A percentile compares a stretch with the other conserved stretches of the same genome.
phyloP scores from a whole-genome alignment of 2,888 invertebrate species.

The Mactromeris polynyma region DNA sequence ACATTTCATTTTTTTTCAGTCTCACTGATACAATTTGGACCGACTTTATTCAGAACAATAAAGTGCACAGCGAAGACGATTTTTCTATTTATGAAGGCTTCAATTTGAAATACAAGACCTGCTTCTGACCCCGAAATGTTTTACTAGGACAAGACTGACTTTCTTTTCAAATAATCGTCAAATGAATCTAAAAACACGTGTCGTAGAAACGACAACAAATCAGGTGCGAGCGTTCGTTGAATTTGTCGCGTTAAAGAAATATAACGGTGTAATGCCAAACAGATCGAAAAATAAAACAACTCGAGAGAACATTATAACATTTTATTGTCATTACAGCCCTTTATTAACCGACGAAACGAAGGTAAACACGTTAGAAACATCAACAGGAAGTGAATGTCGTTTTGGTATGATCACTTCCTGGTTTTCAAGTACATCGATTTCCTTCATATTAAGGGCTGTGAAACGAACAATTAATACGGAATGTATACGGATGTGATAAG shows the following conservation, averaged over 20 bases:
- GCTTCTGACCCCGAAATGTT: too few species aligned
- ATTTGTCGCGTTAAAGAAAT: neutral
- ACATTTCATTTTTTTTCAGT: too few species aligned
- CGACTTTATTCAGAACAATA: too few species aligned
- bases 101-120: too few species aligned
- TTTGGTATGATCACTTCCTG: constrained; percentile 81
- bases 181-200: neutral
- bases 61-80: too few species aligned
- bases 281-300: neutral
- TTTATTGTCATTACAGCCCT: neutral
- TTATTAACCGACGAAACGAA: neutral
- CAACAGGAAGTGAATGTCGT: constrained; percentile 77
- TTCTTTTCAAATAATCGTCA: neutral
- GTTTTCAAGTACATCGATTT: constrained; percentile 61
- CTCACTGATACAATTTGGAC: too few species aligned
- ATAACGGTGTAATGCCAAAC: neutral
- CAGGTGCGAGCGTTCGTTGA: constrained; percentile 17
- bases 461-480: neutral
- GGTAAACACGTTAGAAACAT: constrained; percentile 57
- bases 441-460: neutral
- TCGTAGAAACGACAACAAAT: constrained; percentile 12
- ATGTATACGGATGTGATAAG: neutral
- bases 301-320: neutral
- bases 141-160: neutral
- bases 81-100: too few species aligned